Conservation (phyloP, 2,888 invertebrate genomes). For the Buathra laborator region DNA sequence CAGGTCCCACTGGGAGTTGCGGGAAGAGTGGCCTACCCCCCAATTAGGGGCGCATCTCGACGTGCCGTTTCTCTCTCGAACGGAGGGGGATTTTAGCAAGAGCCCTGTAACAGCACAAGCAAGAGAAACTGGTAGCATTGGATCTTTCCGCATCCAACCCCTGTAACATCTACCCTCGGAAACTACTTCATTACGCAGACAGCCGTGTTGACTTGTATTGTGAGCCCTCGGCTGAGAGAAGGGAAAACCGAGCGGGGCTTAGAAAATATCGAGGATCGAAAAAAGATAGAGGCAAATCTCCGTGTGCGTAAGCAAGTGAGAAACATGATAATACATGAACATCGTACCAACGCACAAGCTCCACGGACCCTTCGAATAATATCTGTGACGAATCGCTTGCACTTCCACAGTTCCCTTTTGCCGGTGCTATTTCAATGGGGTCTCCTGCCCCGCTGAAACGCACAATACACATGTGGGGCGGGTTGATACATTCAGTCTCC, state of each 20-base stretch:
- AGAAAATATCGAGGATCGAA: slow-evolving; percentile 41
- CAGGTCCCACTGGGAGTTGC: slow-evolving; percentile 72
- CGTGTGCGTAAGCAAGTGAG: slow-evolving; percentile 38
- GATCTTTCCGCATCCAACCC: slow-evolving; percentile 54
- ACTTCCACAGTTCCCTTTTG: slow-evolving; percentile 76
- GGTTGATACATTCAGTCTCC: slow-evolving; percentile 34
- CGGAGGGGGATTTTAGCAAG: slow-evolving; percentile 15
- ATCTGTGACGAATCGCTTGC: slow-evolving; percentile 85
- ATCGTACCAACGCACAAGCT: slow-evolving; percentile 16
- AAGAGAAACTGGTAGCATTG: slow-evolving; percentile 24
- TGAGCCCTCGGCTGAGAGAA: slow-evolving; percentile 70
- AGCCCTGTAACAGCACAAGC: slow-evolving; percentile 50
- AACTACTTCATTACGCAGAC: slow-evolving; percentile 86
- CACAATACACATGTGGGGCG: slow-evolving; percentile 51
- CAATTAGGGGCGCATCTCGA: slow-evolving; percentile 83
- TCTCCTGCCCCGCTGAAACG: slow-evolving; percentile 37
- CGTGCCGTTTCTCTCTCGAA: slow-evolving; percentile 67
- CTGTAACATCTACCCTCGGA: slow-evolving; percentile 78
- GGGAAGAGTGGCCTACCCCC: slow-evolving; percentile 82
- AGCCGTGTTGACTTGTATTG: slow-evolving; percentile 86
- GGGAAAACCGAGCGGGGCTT: slow-evolving; percentile 27
- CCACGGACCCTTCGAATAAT: slow-evolving; percentile 80
- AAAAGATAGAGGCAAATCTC: slow-evolving; percentile 23
- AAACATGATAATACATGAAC: slow-evolving; percentile 29
- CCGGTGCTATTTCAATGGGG: slow-evolving; percentile 69